phyloP scores from a whole-genome alignment of 2,113 vertebrate genomes.

The Rhabdomys dilectus region DNA sequence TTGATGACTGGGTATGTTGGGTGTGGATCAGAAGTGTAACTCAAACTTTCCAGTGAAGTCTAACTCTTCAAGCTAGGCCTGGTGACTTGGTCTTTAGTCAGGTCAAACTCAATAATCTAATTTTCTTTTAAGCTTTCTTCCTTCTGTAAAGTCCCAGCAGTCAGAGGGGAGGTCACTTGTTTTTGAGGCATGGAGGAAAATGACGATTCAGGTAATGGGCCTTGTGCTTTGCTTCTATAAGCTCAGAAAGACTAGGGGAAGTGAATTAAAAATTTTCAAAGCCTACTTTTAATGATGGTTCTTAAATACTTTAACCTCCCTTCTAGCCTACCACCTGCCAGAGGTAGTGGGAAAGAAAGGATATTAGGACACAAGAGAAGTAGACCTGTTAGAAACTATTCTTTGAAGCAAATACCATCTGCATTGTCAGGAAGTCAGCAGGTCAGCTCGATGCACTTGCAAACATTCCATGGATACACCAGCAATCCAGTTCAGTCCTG shows the following conservation, averaged over 20 bases:
- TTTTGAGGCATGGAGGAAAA: neutral
- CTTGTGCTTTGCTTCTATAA: neutral
- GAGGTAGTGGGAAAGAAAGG: too few species aligned
- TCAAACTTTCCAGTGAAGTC: neutral
- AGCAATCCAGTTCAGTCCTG: too few species aligned
- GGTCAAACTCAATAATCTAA: neutral
- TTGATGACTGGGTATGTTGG: neutral
- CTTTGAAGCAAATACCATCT: too few species aligned
- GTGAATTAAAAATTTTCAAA: too few species aligned
- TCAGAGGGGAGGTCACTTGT: neutral
- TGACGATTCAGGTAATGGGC: neutral
- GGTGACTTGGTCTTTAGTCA: conserved; percentile 3
- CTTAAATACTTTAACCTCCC: too few species aligned
- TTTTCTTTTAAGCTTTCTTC: neutral
- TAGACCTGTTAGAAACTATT: too few species aligned
- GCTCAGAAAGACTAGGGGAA: neutral
- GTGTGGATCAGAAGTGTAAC: neutral
- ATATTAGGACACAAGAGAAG: too few species aligned
- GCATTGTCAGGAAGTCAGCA: too few species aligned
- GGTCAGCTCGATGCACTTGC: too few species aligned
- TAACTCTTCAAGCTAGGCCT: conserved; percentile 19
- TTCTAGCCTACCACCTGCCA: too few species aligned
- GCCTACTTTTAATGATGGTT: too few species aligned
- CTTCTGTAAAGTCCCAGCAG: neutral
- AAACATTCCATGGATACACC: too few species aligned